These are phyloP conservation scores for Rana temporaria DNA, from an alignment of 2,113 vertebrate genomes.

Conservation along the genomic window DNA sequence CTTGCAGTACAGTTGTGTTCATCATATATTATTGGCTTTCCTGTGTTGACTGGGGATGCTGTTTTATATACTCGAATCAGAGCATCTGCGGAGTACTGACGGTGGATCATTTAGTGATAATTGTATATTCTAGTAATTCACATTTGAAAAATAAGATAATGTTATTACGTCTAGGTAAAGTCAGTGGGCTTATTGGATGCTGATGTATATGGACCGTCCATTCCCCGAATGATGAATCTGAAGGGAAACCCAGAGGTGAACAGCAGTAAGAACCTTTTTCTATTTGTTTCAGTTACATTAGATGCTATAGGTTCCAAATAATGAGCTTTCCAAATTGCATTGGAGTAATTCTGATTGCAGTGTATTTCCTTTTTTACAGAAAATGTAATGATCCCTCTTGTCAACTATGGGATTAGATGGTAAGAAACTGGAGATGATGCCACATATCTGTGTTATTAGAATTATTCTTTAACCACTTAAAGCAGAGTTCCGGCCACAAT, in stretches of 20 bases:
- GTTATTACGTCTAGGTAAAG: constrained; percentile 72
- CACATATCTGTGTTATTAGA: neutral
- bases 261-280: constrained; percentile 69
- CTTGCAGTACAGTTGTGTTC: too few species aligned
- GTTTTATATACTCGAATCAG: too few species aligned
- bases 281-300: too few species aligned
- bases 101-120: neutral
- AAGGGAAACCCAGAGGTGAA: constrained; percentile 91
- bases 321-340: too few species aligned
- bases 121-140: neutral
- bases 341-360: neutral
- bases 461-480: too few species aligned
- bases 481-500: too few species aligned
- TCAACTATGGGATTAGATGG: constrained; percentile 93
- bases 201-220: constrained; percentile 91
- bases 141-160: neutral
- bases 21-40: too few species aligned
- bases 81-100: too few species aligned
- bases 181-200: constrained; percentile 90
- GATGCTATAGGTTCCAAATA: too few species aligned
- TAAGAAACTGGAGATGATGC: constrained; percentile 69
- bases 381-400: constrained; percentile 92
- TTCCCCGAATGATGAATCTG: constrained; percentile 97
- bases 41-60: too few species aligned
- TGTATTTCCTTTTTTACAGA: constrained; percentile 73